A percentile compares a stretch with the other conserved stretches of the same genome.
These are phyloP conservation scores for Acrobasis consociella DNA, from an alignment of 2,888 invertebrate genomes.

Conservation along the genomic window DNA sequence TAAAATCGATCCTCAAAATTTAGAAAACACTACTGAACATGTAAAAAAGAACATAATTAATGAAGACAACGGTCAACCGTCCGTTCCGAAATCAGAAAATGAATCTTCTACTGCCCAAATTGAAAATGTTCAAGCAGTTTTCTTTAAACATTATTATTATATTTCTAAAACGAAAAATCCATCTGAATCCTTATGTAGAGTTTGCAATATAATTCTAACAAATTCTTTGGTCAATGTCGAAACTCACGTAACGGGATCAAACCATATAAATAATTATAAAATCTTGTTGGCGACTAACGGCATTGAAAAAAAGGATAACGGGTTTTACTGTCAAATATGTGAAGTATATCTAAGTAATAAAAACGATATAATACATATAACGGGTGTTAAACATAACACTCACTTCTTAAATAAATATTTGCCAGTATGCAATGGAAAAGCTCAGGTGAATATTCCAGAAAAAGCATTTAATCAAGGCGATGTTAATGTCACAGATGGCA, in stretches of 20 bases:
- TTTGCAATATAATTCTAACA: not conserved
- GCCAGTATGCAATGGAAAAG: too few relatives aligned
- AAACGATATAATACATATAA: constrained; percentile 7
- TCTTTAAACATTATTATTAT: not conserved
- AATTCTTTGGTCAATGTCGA: not conserved
- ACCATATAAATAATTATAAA: constrained; percentile 1
- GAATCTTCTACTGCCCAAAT: not conserved
- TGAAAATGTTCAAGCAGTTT: not conserved
- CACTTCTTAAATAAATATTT: not conserved
- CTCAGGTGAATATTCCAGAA: too few relatives aligned
- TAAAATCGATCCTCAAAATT: too few relatives aligned
- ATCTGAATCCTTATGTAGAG: constrained; percentile 1
- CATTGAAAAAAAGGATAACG: not conserved
- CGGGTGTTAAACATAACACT: not conserved
- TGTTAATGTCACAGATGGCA: not conserved
- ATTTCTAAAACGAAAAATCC: not conserved
- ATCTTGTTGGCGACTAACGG: not conserved
- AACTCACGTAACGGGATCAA: not conserved
- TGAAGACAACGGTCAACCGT: not conserved
- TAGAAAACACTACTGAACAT: not conserved
- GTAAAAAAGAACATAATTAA: not conserved
- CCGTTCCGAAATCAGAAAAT: not conserved
- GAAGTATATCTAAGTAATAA: not conserved
- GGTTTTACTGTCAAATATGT: not conserved
- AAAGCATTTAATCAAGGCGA: too few relatives aligned